Evolutionary conservation across 2,113 vertebrate genomes (phyloP).

Genomic region (Oenanthe melanoleuca): DNA sequence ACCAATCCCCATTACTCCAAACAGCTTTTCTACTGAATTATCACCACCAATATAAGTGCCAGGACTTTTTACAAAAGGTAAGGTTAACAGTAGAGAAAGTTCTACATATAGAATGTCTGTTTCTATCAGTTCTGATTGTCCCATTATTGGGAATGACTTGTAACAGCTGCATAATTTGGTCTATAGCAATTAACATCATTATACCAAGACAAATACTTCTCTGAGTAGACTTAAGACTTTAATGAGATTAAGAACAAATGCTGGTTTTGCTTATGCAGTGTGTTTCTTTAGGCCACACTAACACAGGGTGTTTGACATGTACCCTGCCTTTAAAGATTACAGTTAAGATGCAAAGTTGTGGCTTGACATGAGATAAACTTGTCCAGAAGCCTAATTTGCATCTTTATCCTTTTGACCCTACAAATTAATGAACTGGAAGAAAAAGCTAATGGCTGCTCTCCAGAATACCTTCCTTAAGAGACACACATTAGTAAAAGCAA

Average conservation of each 20-base stretch:
- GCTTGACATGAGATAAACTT: not conserved
- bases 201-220: not conserved
- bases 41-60: rapidly evolving
- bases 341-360: not conserved
- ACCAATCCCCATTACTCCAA: not conserved
- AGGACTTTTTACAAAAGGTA: not conserved
- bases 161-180: not conserved
- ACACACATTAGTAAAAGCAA: rapidly evolving
- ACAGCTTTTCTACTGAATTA: not conserved
- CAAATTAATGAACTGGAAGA: not conserved
- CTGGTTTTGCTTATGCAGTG: not conserved
- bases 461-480: not conserved
- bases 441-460: not conserved
- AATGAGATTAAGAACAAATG: not conserved
- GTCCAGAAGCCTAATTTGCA: not conserved
- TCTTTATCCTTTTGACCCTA: not conserved
- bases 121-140: not conserved
- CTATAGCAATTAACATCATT: not conserved
- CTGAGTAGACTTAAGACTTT: not conserved
- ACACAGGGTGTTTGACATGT: not conserved
- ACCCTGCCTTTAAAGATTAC: not conserved
- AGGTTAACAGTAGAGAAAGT: not conserved
- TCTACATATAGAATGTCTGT: rapidly evolving
- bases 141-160: not conserved
- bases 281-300: not conserved